These are phyloP conservation scores for Gila robusta DNA, from an alignment of 2,797 vertebrate genomes.

Conservation along the genomic window DNA sequence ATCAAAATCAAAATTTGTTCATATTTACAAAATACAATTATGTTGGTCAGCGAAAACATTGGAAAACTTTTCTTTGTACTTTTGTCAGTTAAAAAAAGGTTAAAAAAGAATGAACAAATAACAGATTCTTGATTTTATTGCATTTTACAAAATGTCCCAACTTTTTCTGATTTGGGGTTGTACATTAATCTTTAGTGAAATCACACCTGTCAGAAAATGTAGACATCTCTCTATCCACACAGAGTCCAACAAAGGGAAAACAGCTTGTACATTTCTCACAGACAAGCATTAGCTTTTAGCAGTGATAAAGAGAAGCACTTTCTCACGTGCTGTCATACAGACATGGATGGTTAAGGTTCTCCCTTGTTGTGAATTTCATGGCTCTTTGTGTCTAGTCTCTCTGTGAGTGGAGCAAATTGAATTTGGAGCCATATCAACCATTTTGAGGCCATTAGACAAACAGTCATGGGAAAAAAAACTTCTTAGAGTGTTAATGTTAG, in stretches of 20 bases:
- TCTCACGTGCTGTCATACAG: constrained; percentile 57
- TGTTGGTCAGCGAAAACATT: too few relatives aligned
- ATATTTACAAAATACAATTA: too few relatives aligned
- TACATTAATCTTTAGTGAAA: neutral
- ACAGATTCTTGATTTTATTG: too few relatives aligned
- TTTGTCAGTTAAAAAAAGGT: too few relatives aligned
- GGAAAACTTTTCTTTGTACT: too few relatives aligned
- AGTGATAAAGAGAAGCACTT: constrained; percentile 6
- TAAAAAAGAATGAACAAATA: too few relatives aligned
- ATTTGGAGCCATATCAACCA: constrained; percentile 66
- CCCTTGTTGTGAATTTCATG: constrained; percentile 70
- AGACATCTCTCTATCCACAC: neutral
- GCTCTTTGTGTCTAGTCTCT: constrained; percentile 51
- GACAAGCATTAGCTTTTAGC: constrained; percentile 6
- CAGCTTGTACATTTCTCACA: neutral
- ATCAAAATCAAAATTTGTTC: too few relatives aligned
- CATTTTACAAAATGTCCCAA: too few relatives aligned
- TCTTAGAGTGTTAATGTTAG: constrained; percentile 9
- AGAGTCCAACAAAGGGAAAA: neutral
- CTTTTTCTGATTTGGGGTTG: too few relatives aligned
- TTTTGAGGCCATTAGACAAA: constrained; percentile 59
- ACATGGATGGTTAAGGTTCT: constrained; percentile 57
- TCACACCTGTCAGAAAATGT: neutral
- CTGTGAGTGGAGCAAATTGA: constrained; percentile 66
- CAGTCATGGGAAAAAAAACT: constrained; percentile 48